phyloP scores from a whole-genome alignment of 2,797 vertebrate species.

The Lepus townsendii region DNA sequence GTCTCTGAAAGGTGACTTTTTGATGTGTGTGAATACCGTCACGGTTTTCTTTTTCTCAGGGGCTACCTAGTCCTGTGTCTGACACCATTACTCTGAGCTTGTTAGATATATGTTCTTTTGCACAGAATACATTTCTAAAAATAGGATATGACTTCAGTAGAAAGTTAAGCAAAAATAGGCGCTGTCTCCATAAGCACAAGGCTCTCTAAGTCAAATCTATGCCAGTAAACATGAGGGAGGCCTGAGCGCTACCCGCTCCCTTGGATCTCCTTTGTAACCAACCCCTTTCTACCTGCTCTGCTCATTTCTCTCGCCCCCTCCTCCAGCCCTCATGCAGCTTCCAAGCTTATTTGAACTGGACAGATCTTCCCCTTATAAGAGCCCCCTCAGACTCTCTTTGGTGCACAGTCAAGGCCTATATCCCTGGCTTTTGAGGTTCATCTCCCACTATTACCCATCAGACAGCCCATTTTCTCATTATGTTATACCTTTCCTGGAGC shows the following conservation, averaged over 20 bases:
- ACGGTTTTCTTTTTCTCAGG: background rate
- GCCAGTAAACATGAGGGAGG: constrained; percentile 1
- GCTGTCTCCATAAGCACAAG: background rate
- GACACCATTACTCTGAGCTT: constrained; percentile 24
- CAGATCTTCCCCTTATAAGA: background rate
- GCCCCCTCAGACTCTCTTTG: background rate
- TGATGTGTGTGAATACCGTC: constrained; percentile 3
- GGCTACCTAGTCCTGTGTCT: background rate
- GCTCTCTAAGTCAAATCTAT: constrained; percentile 40
- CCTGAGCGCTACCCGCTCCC: background rate
- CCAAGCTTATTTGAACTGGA: background rate
- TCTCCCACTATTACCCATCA: background rate
- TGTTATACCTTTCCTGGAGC: background rate
- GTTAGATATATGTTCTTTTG: background rate
- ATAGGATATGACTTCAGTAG: constrained; percentile 50
- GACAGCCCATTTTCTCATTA: background rate
- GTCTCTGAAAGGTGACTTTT: background rate
- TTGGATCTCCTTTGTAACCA: background rate
- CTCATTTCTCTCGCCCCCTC: background rate
- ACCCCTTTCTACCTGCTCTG: background rate
- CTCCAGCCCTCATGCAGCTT: background rate
- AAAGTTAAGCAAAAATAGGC: constrained; percentile 48
- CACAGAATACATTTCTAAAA: constrained; percentile 65
- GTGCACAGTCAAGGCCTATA: background rate
- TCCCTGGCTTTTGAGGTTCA: background rate